Evolutionary conservation across 92 coral and sea anemone species (phyloP).

Genomic region (Actinernus sp.): DNA sequence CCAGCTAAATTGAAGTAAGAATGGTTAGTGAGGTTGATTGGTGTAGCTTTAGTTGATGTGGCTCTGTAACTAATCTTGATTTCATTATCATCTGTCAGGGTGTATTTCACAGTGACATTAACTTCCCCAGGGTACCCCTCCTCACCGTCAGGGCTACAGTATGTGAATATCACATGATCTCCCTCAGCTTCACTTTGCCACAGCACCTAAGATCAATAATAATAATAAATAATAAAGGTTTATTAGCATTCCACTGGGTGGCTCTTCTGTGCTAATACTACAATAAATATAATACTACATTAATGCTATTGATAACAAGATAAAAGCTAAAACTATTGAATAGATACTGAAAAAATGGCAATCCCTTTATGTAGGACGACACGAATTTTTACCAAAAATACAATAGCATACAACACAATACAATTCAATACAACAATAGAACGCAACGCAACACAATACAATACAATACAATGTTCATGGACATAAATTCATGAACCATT

Average conservation of each 20-base stretch:
- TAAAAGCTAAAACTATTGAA: too few species aligned
- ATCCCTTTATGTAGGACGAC: too few species aligned
- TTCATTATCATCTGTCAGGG: constrained; percentile 80
- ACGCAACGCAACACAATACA: not conserved
- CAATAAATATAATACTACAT: too few species aligned
- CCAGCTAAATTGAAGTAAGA: constrained; percentile 96
- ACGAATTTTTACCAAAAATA: too few species aligned
- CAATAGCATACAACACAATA: too few species aligned
- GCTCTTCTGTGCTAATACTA: too few species aligned
- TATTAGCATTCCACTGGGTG: too few species aligned
- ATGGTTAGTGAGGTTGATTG: constrained; percentile 89
- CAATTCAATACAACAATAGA: not conserved
- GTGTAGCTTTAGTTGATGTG: constrained; percentile 71
- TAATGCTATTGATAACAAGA: not conserved
- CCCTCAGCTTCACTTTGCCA: constrained; percentile 77
- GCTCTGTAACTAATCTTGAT: constrained; percentile 73
- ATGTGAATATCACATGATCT: constrained; percentile 64
- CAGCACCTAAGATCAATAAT: constrained; percentile 49
- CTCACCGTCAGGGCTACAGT: constrained; percentile 86
- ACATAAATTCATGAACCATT: too few species aligned
- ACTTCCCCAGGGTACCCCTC: constrained; percentile 91
- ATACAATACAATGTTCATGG: too few species aligned
- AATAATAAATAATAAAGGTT: too few species aligned
- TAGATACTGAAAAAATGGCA: too few species aligned
- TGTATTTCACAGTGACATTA: constrained; percentile 56